Conservation (phyloP, 2,888 invertebrate genomes). For the Hydrotaea cyrtoneurina region DNA sequence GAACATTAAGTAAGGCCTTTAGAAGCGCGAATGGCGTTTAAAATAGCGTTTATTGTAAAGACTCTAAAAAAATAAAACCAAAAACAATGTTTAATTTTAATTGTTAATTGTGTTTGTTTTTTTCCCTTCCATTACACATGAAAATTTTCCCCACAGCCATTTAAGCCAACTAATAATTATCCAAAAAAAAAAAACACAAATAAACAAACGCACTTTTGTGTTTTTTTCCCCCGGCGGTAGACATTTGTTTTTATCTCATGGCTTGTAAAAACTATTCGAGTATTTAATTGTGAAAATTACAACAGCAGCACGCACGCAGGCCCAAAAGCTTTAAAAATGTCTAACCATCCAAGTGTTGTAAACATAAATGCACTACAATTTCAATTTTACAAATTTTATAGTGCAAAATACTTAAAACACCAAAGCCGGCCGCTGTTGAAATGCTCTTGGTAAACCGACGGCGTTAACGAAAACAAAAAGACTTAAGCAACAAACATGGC, state of each 20-base stretch:
- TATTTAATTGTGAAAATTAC: constrained; percentile 11
- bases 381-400: constrained; percentile 19
- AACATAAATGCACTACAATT: neutral
- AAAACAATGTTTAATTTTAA: constrained; percentile 13
- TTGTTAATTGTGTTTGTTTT: too few species aligned
- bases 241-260: neutral
- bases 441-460: neutral
- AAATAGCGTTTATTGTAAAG: neutral
- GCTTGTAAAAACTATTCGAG: constrained; percentile 18
- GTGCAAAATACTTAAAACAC: constrained; percentile 15
- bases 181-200: neutral
- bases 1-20: neutral
- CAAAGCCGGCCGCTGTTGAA: neutral
- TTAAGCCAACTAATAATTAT: constrained; percentile 25
- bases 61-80: too few species aligned
- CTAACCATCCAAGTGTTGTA: neutral
- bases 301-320: neutral
- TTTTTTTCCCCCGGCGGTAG: neutral
- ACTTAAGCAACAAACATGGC: constrained; percentile 24
- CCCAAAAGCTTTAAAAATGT: neutral
- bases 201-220: constrained; percentile 4
- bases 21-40: neutral
- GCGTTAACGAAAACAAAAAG: constrained; percentile 11
- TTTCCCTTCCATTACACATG: neutral
- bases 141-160: constrained; percentile 10